Percentiles rank a stretch among this genome's conserved stretches.
Conservation (phyloP, 2,113 vertebrate genomes). For the Cacatua alba region DNA sequence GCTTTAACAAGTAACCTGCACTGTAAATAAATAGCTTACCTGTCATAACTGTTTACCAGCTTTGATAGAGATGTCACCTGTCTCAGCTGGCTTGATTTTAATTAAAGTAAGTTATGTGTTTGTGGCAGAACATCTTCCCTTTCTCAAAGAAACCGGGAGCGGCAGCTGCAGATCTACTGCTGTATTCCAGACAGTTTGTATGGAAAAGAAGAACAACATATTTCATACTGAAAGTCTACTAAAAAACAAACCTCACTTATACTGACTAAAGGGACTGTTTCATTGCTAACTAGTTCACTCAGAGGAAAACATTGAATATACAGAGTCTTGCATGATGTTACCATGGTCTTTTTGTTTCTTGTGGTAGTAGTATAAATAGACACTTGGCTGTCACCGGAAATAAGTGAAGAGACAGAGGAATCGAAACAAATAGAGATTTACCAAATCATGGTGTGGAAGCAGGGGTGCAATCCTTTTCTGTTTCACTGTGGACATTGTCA, state of each 20-base stretch:
- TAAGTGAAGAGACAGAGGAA: not conserved
- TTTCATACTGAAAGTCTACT: not conserved
- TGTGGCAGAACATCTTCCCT: not conserved
- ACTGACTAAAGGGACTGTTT: not conserved
- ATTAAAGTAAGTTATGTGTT: not conserved
- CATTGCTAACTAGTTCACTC: not conserved
- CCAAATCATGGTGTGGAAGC: not conserved
- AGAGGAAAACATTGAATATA: not conserved
- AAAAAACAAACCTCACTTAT: not conserved
- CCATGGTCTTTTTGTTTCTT: not conserved
- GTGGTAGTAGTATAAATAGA: not conserved
- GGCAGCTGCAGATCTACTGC: not conserved
- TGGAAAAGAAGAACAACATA: not conserved
- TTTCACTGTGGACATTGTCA: not conserved
- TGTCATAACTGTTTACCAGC: not conserved
- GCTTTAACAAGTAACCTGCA: not conserved
- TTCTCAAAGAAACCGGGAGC: not conserved
- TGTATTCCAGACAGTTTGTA: not conserved
- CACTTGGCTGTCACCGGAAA: not conserved
- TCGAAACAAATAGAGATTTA: not conserved
- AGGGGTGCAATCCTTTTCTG: not conserved
- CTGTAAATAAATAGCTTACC: not conserved
- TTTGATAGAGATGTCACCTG: not conserved
- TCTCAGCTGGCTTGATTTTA: not conserved
- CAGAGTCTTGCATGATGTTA: not conserved